A percentile compares a stretch with the other conserved stretches of the same genome.
Evolutionary conservation across 23 tunicate species (phyloP).

Genomic region (Styela clava): DNA sequence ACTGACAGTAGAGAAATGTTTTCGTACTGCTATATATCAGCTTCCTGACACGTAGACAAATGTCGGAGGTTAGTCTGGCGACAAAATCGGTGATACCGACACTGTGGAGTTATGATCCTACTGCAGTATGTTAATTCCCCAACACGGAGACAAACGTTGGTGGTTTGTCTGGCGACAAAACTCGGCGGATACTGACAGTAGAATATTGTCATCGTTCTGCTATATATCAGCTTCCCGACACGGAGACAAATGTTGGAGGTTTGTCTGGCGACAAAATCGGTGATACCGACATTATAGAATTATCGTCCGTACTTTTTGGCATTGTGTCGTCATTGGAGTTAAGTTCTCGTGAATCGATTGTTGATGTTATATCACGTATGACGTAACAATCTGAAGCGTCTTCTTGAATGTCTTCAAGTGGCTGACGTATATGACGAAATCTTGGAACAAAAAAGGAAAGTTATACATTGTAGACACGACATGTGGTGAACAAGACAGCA

Average conservation of each 20-base stretch:
- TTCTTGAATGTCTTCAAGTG: slow-evolving; percentile 75
- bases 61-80: slow-evolving; percentile 3
- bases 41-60: slow-evolving; percentile 1
- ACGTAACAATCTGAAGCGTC: slow-evolving; percentile 39
- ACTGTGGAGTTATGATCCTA: slow-evolving; percentile 1
- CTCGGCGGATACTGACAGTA: no score
- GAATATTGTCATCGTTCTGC: no score
- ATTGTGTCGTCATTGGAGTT: slow-evolving; percentile 18
- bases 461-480: no score
- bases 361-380: slow-evolving; percentile 18
- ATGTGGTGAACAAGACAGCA: no score
- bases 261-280: slow-evolving; percentile 8
- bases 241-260: neutral
- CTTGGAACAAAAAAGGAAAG: no score
- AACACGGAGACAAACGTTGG: no score
- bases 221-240: slow-evolving; percentile 10
- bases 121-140: no score
- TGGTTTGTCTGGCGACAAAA: no score
- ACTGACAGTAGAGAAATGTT: no score
- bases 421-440: slow-evolving; percentile 27
- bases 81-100: slow-evolving; percentile 19
- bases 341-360: slow-evolving; percentile 30
- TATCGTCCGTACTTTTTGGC: slow-evolving; percentile 7
- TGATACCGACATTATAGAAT: slow-evolving; percentile 23
- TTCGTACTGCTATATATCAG: no score